Percentiles rank a stretch among this genome's conserved stretches.
phyloP scores from a whole-genome alignment of 2,113 vertebrate species.

The Lonchura striata region DNA sequence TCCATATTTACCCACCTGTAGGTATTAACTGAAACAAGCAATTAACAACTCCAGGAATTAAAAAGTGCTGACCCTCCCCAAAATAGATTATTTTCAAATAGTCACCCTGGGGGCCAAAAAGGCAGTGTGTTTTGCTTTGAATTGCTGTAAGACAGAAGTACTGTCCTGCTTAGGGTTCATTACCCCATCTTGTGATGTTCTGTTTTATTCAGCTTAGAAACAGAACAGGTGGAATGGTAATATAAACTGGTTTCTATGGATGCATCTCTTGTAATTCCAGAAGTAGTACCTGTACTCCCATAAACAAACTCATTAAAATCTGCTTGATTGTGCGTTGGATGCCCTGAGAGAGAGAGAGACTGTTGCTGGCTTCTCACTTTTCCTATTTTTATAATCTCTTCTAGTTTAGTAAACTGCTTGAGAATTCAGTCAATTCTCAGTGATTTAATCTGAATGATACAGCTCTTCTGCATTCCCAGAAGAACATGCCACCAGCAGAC shows the following conservation, averaged over 20 bases:
- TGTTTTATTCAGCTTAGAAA: not conserved
- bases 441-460: not conserved
- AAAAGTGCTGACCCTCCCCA: not conserved
- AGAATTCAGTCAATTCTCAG: not conserved
- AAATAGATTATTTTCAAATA: not conserved
- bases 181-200: not conserved
- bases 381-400: not conserved
- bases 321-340: not conserved
- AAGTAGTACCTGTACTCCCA: not conserved
- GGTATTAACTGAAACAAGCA: not conserved
- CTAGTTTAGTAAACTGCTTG: not conserved
- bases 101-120: not conserved
- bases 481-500: not conserved
- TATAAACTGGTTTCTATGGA: not conserved
- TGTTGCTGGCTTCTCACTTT: not conserved
- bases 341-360: not conserved
- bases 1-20: not conserved
- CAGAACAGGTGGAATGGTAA: not conserved
- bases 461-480: not conserved
- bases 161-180: not conserved
- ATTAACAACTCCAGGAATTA: not conserved
- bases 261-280: not conserved
- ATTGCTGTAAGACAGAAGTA: not conserved
- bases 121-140: not conserved
- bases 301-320: constrained; percentile 1